These are phyloP conservation scores for Serrognathus titanus DNA, from an alignment of 2,888 invertebrate genomes.

Conservation along the genomic window DNA sequence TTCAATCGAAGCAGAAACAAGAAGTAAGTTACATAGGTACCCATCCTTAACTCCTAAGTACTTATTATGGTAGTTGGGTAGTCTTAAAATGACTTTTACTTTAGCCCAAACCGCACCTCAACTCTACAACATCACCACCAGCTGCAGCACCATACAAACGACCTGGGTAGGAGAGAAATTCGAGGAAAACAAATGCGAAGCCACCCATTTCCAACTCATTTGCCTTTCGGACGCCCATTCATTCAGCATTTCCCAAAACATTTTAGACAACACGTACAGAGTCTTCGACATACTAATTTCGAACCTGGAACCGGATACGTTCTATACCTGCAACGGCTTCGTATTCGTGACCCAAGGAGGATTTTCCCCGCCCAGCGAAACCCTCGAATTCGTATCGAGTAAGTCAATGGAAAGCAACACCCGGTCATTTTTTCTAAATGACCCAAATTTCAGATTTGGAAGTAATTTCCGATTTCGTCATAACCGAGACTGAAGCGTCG, in stretches of 20 bases:
- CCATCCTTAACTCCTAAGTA: too few species aligned
- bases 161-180: conserved; percentile 11
- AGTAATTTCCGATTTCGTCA: conserved; percentile 3
- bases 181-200: conserved; percentile 12
- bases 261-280: conserved; percentile 6
- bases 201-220: conserved; percentile 16
- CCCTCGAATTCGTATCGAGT: conserved; percentile 14
- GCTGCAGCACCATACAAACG: conserved; percentile 16
- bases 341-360: conserved; percentile 14
- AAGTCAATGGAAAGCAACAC: background rate
- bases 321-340: conserved; percentile 14
- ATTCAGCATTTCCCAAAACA: conserved; percentile 11
- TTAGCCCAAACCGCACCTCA: conserved; percentile 4
- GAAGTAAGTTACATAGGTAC: background rate
- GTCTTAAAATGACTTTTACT: background rate
- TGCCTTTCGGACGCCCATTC: conserved; percentile 11
- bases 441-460: conserved; percentile 8
- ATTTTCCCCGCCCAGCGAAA: conserved; percentile 11
- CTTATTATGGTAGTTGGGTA: too few species aligned
- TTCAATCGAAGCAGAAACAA: background rate
- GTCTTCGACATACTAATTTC: conserved; percentile 11
- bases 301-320: conserved; percentile 8
- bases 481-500: background rate
- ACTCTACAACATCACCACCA: conserved; percentile 11
- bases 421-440: background rate